phyloP scores from a whole-genome alignment of 2,113 vertebrate genomes.

The Phyllostomus discolor region DNA sequence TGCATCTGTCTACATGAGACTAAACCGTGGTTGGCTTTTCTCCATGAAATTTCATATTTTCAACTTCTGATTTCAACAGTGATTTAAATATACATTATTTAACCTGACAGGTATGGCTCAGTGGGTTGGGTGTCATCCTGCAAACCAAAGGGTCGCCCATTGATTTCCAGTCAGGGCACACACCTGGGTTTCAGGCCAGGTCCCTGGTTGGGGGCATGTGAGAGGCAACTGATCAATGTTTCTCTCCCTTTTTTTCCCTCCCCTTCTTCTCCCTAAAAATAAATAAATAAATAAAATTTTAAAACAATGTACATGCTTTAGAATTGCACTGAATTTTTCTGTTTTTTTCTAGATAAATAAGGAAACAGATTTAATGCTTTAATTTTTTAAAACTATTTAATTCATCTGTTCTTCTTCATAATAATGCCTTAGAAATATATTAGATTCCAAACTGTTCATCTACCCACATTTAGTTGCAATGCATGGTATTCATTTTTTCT shows the following conservation, averaged over 20 bases:
- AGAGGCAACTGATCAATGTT: too few relatives aligned
- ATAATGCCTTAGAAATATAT: background rate
- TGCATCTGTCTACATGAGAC: background rate
- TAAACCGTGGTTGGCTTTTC: background rate
- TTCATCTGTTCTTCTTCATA: background rate
- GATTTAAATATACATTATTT: background rate
- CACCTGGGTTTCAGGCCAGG: too few relatives aligned
- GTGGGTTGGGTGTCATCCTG: too few relatives aligned
- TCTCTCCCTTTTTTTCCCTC: too few relatives aligned
- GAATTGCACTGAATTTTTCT: background rate
- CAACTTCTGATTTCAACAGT: background rate
- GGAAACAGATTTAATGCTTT: background rate
- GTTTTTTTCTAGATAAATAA: conserved; percentile 3
- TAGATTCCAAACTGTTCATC: background rate
- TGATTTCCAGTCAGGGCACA: too few relatives aligned
- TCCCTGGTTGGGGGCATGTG: too few relatives aligned
- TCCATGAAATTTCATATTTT: background rate
- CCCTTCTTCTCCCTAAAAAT: too few relatives aligned
- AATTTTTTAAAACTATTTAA: background rate
- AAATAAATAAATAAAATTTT: too few relatives aligned
- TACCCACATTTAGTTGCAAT: background rate
- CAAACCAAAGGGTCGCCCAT: too few relatives aligned
- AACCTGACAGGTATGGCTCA: background rate
- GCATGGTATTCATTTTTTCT: background rate
- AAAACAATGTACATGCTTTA: background rate